A percentile compares a stretch with the other conserved stretches of the same genome.
Conservation (phyloP, 2,113 vertebrate genomes). For the Gambusia affinis region DNA sequence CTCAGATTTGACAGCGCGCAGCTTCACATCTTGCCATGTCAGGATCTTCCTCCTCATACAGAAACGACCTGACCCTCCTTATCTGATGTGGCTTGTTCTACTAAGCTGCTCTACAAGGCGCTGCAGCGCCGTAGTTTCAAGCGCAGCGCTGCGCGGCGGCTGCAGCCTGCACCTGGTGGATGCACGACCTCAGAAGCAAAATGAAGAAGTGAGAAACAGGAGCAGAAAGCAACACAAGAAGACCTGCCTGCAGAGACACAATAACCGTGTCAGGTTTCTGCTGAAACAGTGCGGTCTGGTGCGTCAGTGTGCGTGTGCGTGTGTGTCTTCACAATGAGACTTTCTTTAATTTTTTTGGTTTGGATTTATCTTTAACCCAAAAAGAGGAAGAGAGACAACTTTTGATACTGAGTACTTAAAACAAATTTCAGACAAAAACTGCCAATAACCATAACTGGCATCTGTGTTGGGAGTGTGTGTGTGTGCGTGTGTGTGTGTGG, state of each 20-base stretch:
- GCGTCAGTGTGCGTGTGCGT: not conserved
- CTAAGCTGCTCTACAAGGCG: conserved; percentile 21
- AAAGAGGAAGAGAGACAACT: conserved; percentile 45
- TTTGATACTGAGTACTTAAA: conserved; percentile 4
- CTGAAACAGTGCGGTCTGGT: conserved; percentile 32
- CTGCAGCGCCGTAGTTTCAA: conserved; percentile 40
- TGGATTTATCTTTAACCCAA: conserved; percentile 43
- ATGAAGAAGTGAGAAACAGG: conserved; percentile 65
- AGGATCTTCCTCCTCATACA: conserved; percentile 30
- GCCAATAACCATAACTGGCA: not conserved
- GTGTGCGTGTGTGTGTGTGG: not conserved
- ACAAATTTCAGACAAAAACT: conserved; percentile 13
- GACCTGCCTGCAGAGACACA: conserved; percentile 25
- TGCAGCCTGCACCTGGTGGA: conserved; percentile 55
- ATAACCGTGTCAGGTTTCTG: conserved; percentile 48
- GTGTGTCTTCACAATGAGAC: conserved; percentile 10
- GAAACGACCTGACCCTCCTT: conserved; percentile 15
- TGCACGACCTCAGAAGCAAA: conserved; percentile 37
- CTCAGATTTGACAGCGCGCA: conserved; percentile 16
- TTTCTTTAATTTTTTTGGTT: conserved; percentile 8
- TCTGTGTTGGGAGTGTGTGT: not conserved
- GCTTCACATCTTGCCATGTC: conserved; percentile 5
- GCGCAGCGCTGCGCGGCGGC: conserved; percentile 4
- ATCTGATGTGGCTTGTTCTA: conserved; percentile 52
- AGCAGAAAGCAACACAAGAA: conserved; percentile 5